A percentile compares a stretch with the other conserved stretches of the same genome.
Evolutionary conservation across 2,888 invertebrate species (phyloP).

Genomic region (Mesorhabditis belari): DNA sequence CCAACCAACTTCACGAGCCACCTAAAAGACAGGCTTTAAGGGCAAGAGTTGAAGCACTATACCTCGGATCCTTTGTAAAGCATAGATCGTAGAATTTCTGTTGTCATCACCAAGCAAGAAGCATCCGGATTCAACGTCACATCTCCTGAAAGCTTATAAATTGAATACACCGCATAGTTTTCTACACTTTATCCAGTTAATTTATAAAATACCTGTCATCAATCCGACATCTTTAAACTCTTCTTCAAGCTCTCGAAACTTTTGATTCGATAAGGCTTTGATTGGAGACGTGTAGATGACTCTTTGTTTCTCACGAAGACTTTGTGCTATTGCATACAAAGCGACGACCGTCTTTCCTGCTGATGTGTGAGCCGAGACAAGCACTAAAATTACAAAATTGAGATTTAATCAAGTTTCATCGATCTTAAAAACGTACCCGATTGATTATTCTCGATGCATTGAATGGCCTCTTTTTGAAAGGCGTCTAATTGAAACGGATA

Average conservation of each 20-base stretch:
- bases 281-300: constrained; percentile 99
- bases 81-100: constrained; percentile 99
- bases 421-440: no score
- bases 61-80: constrained; percentile 88
- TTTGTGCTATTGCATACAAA: constrained; percentile 91
- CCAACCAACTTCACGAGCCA: constrained; percentile 99
- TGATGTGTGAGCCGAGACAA: constrained; percentile 97
- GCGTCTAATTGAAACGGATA: constrained; percentile 92
- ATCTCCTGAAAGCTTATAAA: constrained; percentile 63
- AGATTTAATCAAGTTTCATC: no score
- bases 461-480: constrained; percentile 70
- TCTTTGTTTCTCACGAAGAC: constrained; percentile 83
- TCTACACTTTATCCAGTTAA: not conserved
- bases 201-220: constrained; percentile 66
- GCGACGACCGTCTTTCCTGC: constrained; percentile 97
- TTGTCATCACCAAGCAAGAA: constrained; percentile 97
- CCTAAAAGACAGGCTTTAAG: constrained; percentile 76
- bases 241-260: constrained; percentile 92
- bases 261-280: constrained; percentile 97
- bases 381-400: no score
- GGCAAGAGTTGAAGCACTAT: not conserved
- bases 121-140: constrained; percentile 98
- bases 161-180: no score
- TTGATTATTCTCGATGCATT: constrained; percentile 91
- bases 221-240: constrained; percentile 78